Evolutionary conservation across 2,797 vertebrate species (phyloP).

Genomic region (Betta splendens): DNA sequence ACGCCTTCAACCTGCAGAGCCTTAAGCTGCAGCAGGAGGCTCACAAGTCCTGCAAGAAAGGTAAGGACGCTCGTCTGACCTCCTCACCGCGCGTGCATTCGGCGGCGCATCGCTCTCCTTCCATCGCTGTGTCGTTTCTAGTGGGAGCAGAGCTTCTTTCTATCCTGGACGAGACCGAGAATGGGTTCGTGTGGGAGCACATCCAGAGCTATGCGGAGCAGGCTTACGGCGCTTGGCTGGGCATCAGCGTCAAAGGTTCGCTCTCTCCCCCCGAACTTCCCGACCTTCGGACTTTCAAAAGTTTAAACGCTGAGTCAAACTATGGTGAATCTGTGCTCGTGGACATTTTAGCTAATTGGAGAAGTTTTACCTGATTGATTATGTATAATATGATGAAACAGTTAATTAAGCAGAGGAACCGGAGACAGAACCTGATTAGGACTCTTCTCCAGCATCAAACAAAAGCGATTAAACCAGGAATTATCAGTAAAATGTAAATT

Average conservation of each 20-base stretch:
- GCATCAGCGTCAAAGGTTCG: conserved; percentile 91
- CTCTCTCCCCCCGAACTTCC: conserved; percentile 27
- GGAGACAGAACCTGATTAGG: conserved; percentile 3
- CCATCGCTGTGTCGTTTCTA: conserved; percentile 51
- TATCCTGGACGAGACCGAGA: conserved; percentile 93
- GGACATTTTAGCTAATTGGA: conserved; percentile 22
- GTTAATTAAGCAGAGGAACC: conserved; percentile 21
- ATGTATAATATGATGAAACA: conserved; percentile 18
- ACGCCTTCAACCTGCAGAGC: conserved; percentile 93
- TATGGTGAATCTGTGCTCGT: not conserved
- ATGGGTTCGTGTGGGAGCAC: conserved; percentile 94
- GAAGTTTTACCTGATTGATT: conserved; percentile 10
- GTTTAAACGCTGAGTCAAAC: not conserved
- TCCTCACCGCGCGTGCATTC: conserved; percentile 39
- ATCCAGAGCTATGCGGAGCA: conserved; percentile 88
- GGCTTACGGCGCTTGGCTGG: conserved; percentile 92
- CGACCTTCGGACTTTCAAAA: conserved; percentile 15
- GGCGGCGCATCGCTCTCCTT: conserved; percentile 28
- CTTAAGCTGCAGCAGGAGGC: conserved; percentile 89
- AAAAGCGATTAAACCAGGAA: conserved; percentile 20
- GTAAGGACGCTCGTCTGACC: conserved; percentile 68
- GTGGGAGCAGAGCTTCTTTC: conserved; percentile 90
- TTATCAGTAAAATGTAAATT: conserved; percentile 25
- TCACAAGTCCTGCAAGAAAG: conserved; percentile 85
- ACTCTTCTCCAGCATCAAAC: conserved; percentile 10